These are phyloP conservation scores for Lochmaea capreae DNA, from an alignment of 2,888 invertebrate genomes.

Conservation along the genomic window DNA sequence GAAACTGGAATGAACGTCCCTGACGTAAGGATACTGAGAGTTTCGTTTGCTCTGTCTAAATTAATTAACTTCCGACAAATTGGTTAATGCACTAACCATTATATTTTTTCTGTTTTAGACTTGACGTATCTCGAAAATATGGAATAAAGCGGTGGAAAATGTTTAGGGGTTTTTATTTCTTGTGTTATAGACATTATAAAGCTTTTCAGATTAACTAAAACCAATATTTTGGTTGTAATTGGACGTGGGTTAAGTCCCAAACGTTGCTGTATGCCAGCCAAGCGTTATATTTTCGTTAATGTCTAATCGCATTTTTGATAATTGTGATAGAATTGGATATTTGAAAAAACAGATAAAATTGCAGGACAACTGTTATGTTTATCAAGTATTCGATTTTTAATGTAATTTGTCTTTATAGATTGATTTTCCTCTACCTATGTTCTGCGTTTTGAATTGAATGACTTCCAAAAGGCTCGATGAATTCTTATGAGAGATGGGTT, in stretches of 20 bases:
- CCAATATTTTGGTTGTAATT: background rate
- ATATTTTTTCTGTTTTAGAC: constrained; percentile 2
- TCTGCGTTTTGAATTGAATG: constrained; percentile 3
- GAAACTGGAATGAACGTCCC: background rate
- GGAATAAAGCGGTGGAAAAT: constrained; percentile 1
- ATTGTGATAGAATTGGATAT: too few species aligned
- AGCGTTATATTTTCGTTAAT: too few species aligned
- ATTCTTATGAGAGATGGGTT: background rate
- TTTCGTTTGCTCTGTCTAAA: constrained; percentile 8
- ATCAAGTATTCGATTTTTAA: background rate
- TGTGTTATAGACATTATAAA: background rate
- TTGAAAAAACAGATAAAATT: too few species aligned
- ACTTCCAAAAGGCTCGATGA: background rate
- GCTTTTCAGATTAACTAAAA: background rate
- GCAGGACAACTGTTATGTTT: background rate
- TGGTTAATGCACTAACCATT: background rate
- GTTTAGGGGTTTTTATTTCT: background rate
- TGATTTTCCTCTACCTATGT: background rate
- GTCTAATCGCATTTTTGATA: too few species aligned
- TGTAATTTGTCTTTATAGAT: background rate
- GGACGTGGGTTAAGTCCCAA: background rate
- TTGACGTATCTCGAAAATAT: constrained; percentile 6
- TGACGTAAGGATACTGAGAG: constrained; percentile 1
- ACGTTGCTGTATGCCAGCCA: background rate
- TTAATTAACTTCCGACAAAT: background rate